Conservation (phyloP, 2,888 invertebrate species). For the Disparrhopalites patrizii region DNA sequence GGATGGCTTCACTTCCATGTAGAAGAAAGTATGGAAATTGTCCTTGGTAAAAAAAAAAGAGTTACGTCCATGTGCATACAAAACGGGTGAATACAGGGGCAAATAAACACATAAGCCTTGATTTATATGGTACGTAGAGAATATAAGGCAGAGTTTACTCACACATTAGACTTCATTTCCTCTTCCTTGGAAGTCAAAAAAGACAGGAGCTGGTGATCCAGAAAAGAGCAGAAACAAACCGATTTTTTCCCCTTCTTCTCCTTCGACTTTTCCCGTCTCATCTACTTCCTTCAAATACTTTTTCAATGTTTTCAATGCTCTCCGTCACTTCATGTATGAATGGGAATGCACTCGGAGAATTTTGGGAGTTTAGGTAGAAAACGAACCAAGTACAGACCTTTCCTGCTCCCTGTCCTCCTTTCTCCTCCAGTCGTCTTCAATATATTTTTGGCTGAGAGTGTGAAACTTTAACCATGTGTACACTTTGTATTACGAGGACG, state of each 20-base stretch:
- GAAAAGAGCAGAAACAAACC: slow-evolving; percentile 21
- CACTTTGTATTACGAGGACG: slow-evolving; percentile 11
- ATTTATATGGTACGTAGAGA: neutral
- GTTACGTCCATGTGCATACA: too few relatives aligned
- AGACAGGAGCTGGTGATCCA: slow-evolving; percentile 15
- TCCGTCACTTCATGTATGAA: neutral
- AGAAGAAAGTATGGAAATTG: too few relatives aligned
- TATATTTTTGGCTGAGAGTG: slow-evolving; percentile 9
- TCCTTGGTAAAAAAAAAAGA: too few relatives aligned
- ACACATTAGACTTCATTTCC: slow-evolving; percentile 22
- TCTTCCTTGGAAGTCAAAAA: slow-evolving; percentile 12
- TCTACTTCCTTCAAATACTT: too few relatives aligned
- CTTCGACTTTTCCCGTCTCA: neutral
- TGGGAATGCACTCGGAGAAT: neutral
- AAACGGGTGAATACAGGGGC: neutral
- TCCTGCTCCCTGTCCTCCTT: too few relatives aligned
- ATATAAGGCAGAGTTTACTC: too few relatives aligned
- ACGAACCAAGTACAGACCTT: too few relatives aligned
- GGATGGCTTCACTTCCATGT: too few relatives aligned
- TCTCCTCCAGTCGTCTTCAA: slow-evolving; percentile 2
- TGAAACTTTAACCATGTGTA: slow-evolving; percentile 18
- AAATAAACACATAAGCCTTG: neutral
- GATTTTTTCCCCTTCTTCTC: neutral
- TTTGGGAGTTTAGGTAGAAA: too few relatives aligned
- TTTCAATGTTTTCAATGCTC: neutral